Base-by-base conservation (phyloP, 1,140 invertebrate genomes). In the Caerostris extrusa region DNA sequence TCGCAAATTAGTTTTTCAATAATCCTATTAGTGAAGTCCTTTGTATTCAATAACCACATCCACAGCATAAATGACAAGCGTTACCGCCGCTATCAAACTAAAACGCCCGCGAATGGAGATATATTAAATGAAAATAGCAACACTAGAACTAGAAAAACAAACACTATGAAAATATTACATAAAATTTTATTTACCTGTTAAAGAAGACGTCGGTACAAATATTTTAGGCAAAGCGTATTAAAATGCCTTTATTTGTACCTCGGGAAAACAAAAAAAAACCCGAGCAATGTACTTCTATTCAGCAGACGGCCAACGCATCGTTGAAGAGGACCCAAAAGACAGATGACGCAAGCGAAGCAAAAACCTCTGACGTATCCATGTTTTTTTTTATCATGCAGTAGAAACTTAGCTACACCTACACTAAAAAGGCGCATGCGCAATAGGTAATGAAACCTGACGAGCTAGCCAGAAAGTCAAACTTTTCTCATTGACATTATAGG, bases 291-390 rank as follows among this genome's bases (percentile, higher is more conserved):
- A 56, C 50, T 67, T 85, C 71, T 93, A 67, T 69, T 81, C 92
- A 56, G 17, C 85, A 88, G 64, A 55, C 85, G 92, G 92, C 92
- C 92, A 93, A 93, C 92, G 92, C 92, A 93, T 93, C 92, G 92
- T 50, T 93, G 67, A 93, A 92, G 60, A 67, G 86, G 55, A 82
- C n/a, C 85, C 67, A 64, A 93, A 92, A 50, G 57, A 61, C 56
- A 64, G 82, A 93, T 93, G 92, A 93, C 92, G 92, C 92, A 92
- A 92, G 90, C 82, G 60, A 93, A 93, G 92, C 92, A 34, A 93
- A n/a, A 61, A 69, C 19, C 92, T 81, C 12, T 93, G 92, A 93
- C 92, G 92, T 93, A 86, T 87, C 19, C 19, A 71, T 58, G 77
- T 92, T 92, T 56, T 64, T 56, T 93, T 93, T 87, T 93, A 83